Evolutionary conservation across 2,797 vertebrate genomes (phyloP).

Genomic region (Spheniscus humboldti): DNA sequence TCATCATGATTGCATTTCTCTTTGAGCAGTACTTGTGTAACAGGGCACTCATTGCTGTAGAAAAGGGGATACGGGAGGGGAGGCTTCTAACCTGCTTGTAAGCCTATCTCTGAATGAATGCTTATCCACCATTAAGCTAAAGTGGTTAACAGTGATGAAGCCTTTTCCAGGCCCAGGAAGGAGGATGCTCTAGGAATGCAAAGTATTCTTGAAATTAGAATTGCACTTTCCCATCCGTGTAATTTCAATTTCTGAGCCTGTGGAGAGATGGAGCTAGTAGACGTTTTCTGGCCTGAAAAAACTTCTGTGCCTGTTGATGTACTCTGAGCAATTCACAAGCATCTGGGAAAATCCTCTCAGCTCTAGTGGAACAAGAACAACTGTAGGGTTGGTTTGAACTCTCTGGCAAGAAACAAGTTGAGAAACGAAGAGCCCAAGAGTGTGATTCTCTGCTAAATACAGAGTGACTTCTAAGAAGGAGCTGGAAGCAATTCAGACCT

Average conservation of each 20-base stretch:
- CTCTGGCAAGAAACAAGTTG: not conserved
- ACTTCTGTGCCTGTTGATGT: not conserved
- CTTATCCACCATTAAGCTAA: too few species aligned
- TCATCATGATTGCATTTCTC: not conserved
- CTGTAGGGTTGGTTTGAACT: not conserved
- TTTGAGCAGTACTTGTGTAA: too few species aligned
- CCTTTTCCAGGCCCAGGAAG: not conserved
- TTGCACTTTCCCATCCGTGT: not conserved
- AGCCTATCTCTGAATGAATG: not conserved
- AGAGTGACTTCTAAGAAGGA: not conserved
- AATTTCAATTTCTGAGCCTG: not conserved
- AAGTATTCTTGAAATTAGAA: not conserved
- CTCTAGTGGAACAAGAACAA: not conserved
- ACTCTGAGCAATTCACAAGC: not conserved
- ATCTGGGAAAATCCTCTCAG: not conserved
- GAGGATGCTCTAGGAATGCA: not conserved
- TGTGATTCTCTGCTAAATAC: not conserved
- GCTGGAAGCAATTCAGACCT: conserved; percentile 51
- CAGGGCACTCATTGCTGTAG: not conserved
- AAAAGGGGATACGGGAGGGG: not conserved
- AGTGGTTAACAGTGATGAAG: not conserved
- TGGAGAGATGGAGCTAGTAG: not conserved
- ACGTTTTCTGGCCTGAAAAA: not conserved
- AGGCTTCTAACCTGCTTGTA: not conserved
- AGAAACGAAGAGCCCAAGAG: conserved; percentile 2